These are phyloP conservation scores for Trissoscelio sp. DNA, from an alignment of 2,888 invertebrate genomes.

Conservation along the genomic window DNA sequence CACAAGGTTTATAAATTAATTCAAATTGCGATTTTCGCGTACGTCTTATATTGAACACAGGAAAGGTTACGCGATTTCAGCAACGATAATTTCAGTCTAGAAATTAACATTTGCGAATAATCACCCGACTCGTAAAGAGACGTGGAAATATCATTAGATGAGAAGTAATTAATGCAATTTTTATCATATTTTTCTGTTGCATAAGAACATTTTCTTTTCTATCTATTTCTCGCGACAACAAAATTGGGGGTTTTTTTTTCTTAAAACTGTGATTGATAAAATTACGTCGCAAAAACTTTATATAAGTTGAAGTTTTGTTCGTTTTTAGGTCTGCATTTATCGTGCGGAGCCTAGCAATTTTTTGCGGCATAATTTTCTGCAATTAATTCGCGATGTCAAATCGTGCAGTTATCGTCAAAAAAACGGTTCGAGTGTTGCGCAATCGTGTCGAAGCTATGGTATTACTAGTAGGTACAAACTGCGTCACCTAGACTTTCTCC, in stretches of 20 bases:
- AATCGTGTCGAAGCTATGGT: slow-evolving; percentile 21
- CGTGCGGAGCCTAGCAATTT: not conserved
- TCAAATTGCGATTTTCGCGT: slow-evolving; percentile 17
- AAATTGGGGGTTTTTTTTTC: not conserved
- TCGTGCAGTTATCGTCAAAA: slow-evolving; percentile 19
- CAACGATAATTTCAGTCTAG: slow-evolving; percentile 8
- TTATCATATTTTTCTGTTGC: not conserved
- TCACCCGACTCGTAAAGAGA: not conserved
- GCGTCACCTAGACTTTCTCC: slow-evolving; percentile 67
- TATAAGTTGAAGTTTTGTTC: slow-evolving; percentile 6
- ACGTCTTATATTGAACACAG: not conserved
- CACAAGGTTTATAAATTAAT: slow-evolving; percentile 32
- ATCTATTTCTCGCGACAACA: not conserved
- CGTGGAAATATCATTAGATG: slow-evolving; percentile 8
- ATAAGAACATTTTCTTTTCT: no score
- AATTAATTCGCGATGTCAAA: slow-evolving; percentile 28
- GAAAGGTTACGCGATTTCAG: slow-evolving; percentile 30
- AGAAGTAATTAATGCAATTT: slow-evolving; percentile 8
- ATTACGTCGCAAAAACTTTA: slow-evolving; percentile 16
- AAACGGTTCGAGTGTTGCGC: slow-evolving; percentile 44
- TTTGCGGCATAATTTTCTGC: slow-evolving; percentile 6
- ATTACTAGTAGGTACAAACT: slow-evolving; percentile 39
- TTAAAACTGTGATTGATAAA: slow-evolving; percentile 1
- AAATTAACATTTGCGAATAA: slow-evolving; percentile 25
- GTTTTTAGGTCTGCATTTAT: not conserved